phyloP scores from a whole-genome alignment of 2,113 vertebrate genomes.

The Crypturellus undulatus region DNA sequence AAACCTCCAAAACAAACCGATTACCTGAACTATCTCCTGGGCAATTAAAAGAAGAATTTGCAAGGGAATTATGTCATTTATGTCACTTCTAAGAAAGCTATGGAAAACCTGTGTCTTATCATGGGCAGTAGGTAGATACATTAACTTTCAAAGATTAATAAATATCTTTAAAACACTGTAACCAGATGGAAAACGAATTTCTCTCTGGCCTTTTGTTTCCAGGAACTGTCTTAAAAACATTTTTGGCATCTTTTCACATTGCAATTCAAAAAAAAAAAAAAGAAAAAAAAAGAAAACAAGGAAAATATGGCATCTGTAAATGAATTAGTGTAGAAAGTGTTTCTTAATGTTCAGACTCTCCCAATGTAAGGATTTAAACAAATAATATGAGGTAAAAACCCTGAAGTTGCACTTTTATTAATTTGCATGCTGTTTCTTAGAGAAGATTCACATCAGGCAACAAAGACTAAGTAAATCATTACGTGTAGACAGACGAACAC shows the following conservation, averaged over 20 bases:
- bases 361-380: conserved; percentile 24
- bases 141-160: not conserved
- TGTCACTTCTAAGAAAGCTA: rapidly evolving
- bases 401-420: conserved; percentile 37
- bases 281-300: not conserved
- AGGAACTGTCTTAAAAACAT: not conserved
- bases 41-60: not conserved
- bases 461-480: conserved; percentile 67
- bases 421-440: conserved; percentile 39
- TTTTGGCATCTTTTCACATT: not conserved
- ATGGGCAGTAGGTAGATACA: not conserved
- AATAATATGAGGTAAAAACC: not conserved
- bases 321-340: not conserved
- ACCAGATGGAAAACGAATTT: not conserved
- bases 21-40: not conserved
- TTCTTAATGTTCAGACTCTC: not conserved
- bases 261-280: not conserved
- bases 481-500: not conserved
- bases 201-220: not conserved
- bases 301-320: not conserved
- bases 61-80: not conserved
- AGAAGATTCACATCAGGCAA: conserved; percentile 38
- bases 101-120: not conserved
- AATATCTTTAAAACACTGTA: not conserved
- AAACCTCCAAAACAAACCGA: not conserved